Evolutionary conservation across 2,888 invertebrate species (phyloP), one percentile per base, ranked within the genome.

Genomic region (Rotaria socialis): DNA sequence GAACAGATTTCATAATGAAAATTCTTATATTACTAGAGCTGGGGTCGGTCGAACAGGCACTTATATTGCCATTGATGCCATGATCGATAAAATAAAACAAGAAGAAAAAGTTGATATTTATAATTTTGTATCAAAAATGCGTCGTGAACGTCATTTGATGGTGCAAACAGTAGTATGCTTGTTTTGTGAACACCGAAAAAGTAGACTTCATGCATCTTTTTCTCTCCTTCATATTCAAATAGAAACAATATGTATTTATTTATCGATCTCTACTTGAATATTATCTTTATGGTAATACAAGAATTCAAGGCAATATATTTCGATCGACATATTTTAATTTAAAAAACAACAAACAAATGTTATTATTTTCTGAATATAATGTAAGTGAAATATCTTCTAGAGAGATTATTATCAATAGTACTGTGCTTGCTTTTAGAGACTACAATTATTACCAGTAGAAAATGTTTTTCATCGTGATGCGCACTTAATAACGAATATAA

Each of bases 211-310:
- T 35, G 35, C 35, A 35, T 14, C 1, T 41, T n/a, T 75, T 24
- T 47, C 50, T 47, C 16, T 52, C 16, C 52, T 52, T 8, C 4
- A 47, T 24, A 24, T 80, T 47, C 1, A 3, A 67, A 67, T 80
- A 80, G 80, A 80, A 47, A 47, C 80, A 80, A 80, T 80, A 80
- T 47, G 80, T 80, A 47, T 80, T 80, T 80, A 80, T 80, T 47
- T 80, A 80, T 80, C 80, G 80, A 24, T 43, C 47, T 3, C 47
- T 80, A 80, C 47, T 80, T 10, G 80, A 80, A 80, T 80, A 80
- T n/a, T 80, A 43, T 80, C 24, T 80, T 8, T 80, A 47, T 47
- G 80, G 47, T n/a, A n/a, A 80, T 47, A 80, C 80, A 47, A 43
- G 80, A 47, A 80, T 80, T 3, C 47, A 80, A 80, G 47, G 24